Base-by-base conservation (phyloP, 1,140 invertebrate genomes). In the Latrodectus geometricus region DNA sequence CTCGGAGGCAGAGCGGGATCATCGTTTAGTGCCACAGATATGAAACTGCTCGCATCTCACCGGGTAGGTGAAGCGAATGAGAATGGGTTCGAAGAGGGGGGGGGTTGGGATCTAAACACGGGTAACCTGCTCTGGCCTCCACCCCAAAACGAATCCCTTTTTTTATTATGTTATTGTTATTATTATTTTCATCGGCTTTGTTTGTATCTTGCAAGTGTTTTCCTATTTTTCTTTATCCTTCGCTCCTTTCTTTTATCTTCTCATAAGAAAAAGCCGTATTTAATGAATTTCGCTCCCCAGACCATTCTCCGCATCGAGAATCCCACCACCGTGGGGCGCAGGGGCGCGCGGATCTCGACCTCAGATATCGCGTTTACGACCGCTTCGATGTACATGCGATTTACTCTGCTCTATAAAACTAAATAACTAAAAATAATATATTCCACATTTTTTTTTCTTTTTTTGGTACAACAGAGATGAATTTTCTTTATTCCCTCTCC, bases 11-110 rank as follows among this genome's bases (percentile, higher is more conserved):
- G 73, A 76, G 73, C 35, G 35, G 73, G 82, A 84, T 84, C 73
- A 84, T 84, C 82, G 82, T 84, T 84, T 84, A 84, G 82, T 84
- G 82, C 82, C 82, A 84, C 15, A 84, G 82, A 84, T 84, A 84
- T 84, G 82, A 84, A 84, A 70, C 48, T 23, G 17, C 72, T 84
- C 49, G 82, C 82, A 52, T 84, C 82, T 84, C 82, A 84, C 52
- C 20, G 23, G 35, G 72, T 70, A 84, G 75, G 66, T 76, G 70
- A 76, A 84, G 72, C 82, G 82, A 20, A 84, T 68, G 48, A 82
- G 69, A 82, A 61, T 15, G 20, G 20, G 35, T 7, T 50, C n/a
- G 49, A 12, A 52, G 20, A 20, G 8, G 48, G 49, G 9, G 52
- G 9, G 74, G 74, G 20, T 8, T 14, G 17, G 15, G 48, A 17